Evolutionary conservation across 1,140 invertebrate species (phyloP), one percentile per base, ranked within the genome.

Genomic region (Zelostemma sp.): DNA sequence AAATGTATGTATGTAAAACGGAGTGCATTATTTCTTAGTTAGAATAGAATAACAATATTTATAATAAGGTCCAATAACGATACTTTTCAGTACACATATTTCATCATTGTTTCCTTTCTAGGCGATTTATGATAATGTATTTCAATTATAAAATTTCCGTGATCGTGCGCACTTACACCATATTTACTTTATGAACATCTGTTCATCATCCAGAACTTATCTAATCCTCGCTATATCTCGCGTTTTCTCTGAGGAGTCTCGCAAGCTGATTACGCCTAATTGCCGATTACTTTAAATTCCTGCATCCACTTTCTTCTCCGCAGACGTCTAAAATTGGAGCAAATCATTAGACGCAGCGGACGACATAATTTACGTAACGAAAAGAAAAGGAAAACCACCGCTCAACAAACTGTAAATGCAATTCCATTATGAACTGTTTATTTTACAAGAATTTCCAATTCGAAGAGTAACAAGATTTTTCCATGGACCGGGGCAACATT

Each of bases 151-250:
- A 38, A 38, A 3, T 5, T 38, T 38, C 11, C 12, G 12, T 38
- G 35, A 38, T 38, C 9, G n/a, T 11, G 11, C 11, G 35, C 35
- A 38, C 12, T 38, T 38, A 5, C n/a, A n/a, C 35, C 4, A 38
- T 14, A 11, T 38, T 38, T 14, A 38, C 12, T 38, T n/a, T 38
- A 38, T 38, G 28, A 14, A n/a, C 35, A n/a, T 38, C 35, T 38
- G 35, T 38, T 38, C 35, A 38, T 38, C 35, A 11, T 38, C 35
- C 35, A 14, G 35, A 38, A 38, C 35, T 38, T 38, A 38, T n/a
- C 35, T 38, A n/a, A 14, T 14, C 4, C 1, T 38, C 12, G 35
- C 8, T n/a, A 11, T 31, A 31, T 5, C 28, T 31, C 11, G 11
- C 1, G 2, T 38, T 38, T 38, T 38, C 9, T 11, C 35, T 38